Conservation (phyloP, 2,113 vertebrate genomes). For the Sminthopsis crassicaudata region DNA sequence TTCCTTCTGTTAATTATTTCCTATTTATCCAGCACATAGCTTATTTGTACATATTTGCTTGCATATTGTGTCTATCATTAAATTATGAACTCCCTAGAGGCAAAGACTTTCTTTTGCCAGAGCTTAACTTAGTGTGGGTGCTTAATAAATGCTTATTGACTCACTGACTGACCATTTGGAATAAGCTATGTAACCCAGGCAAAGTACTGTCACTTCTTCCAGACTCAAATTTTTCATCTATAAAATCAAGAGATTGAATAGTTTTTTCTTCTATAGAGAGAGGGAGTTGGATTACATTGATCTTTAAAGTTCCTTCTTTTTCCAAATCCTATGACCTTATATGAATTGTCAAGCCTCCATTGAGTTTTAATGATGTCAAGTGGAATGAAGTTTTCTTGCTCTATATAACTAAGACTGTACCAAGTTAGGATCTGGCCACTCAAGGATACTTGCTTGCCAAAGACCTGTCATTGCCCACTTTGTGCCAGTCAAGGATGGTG, state of each 20-base stretch:
- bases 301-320: fast-evolving
- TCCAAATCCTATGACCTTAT: background rate
- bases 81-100: background rate
- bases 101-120: background rate
- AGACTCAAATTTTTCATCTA: background rate
- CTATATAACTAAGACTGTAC: background rate
- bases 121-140: background rate
- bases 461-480: background rate
- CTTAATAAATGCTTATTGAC: background rate
- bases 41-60: background rate
- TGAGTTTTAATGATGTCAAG: background rate
- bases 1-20: background rate
- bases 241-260: background rate
- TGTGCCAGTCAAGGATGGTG: background rate
- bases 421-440: background rate
- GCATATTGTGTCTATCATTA: background rate
- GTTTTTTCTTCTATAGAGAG: background rate
- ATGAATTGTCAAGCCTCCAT: background rate
- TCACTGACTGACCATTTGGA: background rate
- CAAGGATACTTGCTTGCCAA: background rate
- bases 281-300: background rate
- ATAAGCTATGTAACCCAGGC: fast-evolving
- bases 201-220: background rate
- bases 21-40: background rate
- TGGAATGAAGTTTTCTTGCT: background rate